These are phyloP conservation scores for Carollia perspicillata DNA, from an alignment of 2,113 vertebrate genomes.

Conservation along the genomic window DNA sequence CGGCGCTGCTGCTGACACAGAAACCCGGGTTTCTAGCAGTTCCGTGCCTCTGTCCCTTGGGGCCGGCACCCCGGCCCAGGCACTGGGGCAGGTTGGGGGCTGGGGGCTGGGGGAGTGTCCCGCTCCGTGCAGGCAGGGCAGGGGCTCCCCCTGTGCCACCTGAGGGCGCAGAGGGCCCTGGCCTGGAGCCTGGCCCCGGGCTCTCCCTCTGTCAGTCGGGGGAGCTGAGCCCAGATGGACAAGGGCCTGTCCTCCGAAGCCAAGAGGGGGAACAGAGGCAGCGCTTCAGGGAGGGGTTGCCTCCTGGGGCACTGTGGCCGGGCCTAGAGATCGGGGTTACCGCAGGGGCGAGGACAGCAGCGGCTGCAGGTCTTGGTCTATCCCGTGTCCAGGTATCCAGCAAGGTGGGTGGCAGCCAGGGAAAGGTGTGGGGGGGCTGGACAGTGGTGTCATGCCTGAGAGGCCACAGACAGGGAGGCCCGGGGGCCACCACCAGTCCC, in stretches of 20 bases:
- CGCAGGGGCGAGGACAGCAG: neutral
- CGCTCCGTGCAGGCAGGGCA: neutral
- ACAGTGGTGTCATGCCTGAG: neutral
- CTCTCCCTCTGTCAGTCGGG: no score
- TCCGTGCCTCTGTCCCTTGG: neutral
- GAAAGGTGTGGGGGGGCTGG: neutral
- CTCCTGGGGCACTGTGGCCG: neutral
- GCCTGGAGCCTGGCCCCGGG: no score
- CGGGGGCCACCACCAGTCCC: rapidly evolving
- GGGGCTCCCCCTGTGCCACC: no score
- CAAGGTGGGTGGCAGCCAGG: neutral
- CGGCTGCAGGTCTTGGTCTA: neutral
- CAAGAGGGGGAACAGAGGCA: no score
- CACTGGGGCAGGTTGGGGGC: rapidly evolving
- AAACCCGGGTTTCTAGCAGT: neutral
- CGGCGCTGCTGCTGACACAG: neutral
- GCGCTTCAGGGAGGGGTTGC: no score
- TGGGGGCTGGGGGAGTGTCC: neutral
- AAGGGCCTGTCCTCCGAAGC: no score
- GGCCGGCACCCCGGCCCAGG: rapidly evolving
- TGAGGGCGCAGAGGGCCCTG: no score
- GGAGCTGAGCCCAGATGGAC: no score
- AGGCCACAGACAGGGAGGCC: neutral
- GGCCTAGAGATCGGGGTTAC: neutral
- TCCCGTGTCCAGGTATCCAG: neutral